phyloP scores from a whole-genome alignment of 2,888 invertebrate genomes.

The Junonia oenone region DNA sequence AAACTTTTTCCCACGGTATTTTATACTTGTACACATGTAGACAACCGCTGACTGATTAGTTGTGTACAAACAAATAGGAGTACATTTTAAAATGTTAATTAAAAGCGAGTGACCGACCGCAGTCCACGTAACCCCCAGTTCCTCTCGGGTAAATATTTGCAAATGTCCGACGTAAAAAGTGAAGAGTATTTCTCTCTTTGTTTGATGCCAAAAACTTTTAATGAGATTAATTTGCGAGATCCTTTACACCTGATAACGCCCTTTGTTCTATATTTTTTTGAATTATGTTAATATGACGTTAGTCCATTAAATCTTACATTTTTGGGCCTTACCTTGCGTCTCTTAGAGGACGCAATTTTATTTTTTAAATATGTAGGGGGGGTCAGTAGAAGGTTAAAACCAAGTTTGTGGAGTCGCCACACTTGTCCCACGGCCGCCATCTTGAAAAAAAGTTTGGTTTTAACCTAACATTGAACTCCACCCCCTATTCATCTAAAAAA shows the following conservation, averaged over 20 bases:
- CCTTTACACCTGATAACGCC: background rate
- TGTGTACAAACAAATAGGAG: background rate
- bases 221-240: background rate
- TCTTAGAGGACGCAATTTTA: too few species aligned
- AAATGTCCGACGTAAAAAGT: slow-evolving; percentile 1
- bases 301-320: too few species aligned
- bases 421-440: too few species aligned
- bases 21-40: background rate
- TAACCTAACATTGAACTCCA: too few species aligned
- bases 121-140: background rate
- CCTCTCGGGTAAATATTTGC: slow-evolving; percentile 7
- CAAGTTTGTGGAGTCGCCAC: too few species aligned
- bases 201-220: background rate
- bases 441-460: too few species aligned
- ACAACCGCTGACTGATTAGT: background rate
- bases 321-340: too few species aligned
- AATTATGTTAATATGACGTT: too few species aligned
- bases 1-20: background rate
- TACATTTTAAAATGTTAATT: slow-evolving; percentile 9
- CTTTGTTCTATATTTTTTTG: too few species aligned
- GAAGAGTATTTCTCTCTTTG: background rate
- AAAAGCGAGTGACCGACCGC: slow-evolving; percentile 4
- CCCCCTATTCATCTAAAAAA: too few species aligned
- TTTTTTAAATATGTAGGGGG: too few species aligned
- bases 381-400: too few species aligned